Evolutionary conservation across 1,140 invertebrate species (phyloP).

Genomic region (Lithobius niger): DNA sequence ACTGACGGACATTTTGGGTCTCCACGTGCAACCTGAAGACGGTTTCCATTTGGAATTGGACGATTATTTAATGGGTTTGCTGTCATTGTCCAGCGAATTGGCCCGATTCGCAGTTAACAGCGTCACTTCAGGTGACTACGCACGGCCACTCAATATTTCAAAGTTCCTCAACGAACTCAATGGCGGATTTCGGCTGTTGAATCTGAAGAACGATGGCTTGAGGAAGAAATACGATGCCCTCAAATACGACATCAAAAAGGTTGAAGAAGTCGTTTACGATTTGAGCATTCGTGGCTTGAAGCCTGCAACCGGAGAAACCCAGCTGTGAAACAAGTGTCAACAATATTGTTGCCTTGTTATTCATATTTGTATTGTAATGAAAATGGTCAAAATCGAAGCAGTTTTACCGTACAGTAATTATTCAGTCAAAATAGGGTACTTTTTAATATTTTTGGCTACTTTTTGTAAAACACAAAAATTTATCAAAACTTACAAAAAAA

Average conservation of each 20-base stretch:
- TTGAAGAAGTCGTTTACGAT: slow-evolving; percentile 90
- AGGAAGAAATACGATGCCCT: slow-evolving; percentile 76
- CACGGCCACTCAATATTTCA: slow-evolving; percentile 62
- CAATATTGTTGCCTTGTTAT: too few relatives aligned
- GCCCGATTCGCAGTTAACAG: slow-evolving; percentile 72
- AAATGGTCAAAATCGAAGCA: too few relatives aligned
- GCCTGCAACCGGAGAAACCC: too few relatives aligned
- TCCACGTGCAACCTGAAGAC: slow-evolving; percentile 30
- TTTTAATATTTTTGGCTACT: too few relatives aligned
- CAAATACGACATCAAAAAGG: slow-evolving; percentile 89
- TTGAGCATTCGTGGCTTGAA: slow-evolving; percentile 68
- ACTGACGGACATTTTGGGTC: slow-evolving; percentile 60
- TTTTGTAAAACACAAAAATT: too few relatives aligned
- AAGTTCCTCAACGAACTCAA: slow-evolving; percentile 74
- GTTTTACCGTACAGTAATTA: too few relatives aligned
- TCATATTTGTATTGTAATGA: too few relatives aligned
- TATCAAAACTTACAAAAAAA: too few relatives aligned
- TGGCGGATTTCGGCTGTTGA: slow-evolving; percentile 72
- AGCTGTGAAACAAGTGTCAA: too few relatives aligned
- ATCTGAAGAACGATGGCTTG: slow-evolving; percentile 79
- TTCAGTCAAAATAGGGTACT: too few relatives aligned
- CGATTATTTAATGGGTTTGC: slow-evolving; percentile 71
- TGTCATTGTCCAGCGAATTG: slow-evolving; percentile 69
- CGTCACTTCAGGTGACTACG: slow-evolving; percentile 71
- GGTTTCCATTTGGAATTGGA: slow-evolving; percentile 82